Base-by-base conservation (phyloP, 2,797 vertebrate species). In the Syngnathus rostellatus region DNA sequence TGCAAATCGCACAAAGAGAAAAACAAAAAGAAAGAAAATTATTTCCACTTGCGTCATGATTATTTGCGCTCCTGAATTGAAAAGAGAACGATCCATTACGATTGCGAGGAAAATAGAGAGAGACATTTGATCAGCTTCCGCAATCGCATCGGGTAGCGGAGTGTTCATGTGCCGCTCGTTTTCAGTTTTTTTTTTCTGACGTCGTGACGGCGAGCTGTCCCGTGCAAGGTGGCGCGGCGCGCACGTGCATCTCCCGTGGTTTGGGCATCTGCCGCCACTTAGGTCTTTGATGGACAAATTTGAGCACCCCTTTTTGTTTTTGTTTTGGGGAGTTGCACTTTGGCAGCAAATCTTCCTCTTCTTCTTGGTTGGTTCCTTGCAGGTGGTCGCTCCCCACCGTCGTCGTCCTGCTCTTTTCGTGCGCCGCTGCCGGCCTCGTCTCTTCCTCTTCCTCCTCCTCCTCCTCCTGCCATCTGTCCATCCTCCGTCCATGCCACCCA, bases 321-420 rank as follows among this genome's bases (percentile, higher is more conserved):
- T 62, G 2, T 10, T 38, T 48, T 17, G 4, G 88, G 81, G 89
- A 91, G 90, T 92, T 92, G 92, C 90, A 92, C 87, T 87, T 87
- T 89, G 86, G 73, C 85, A 86, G 82, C 80, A 75, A 87, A 12
- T 71, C 0, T 67, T 67, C 74, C 77, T 77, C 71, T 66, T 81
- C 75, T 71, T 73, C 81, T 43, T 43, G 10, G 1, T 87, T 91
- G 88, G 89, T 87, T 92, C 89, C 91, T 92, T 91, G 87, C 91
- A 91, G 91, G 93, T 86, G 91, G 88, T 87, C 90, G 87, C 87
- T 87, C 86, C 85, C 89, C 71, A 86, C 53, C n/a, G 11, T 78
- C 82, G 90, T 81, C 89, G 88, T 90, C 85, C 89, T 79, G 80
- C 70, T 77, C 73, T 68, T 69, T 71, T 68, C 69, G 70, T 81